Evolutionary conservation across 2,113 vertebrate species (phyloP), one percentile per base, ranked within the genome.

Genomic region (Ploceus nigricollis): DNA sequence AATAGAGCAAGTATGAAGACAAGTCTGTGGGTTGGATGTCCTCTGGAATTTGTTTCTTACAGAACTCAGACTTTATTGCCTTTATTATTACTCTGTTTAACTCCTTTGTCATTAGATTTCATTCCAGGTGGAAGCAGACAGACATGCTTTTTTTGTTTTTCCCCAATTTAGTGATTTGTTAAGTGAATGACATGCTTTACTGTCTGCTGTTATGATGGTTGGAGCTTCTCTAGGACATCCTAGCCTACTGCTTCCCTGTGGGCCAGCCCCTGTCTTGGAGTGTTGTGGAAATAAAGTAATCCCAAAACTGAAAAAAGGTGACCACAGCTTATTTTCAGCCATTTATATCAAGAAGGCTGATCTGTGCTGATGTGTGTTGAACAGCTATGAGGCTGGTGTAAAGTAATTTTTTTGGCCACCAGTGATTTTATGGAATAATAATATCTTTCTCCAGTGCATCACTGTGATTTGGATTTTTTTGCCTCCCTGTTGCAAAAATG

Each of bases 81-180:
- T 93, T 92, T 95, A 63, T 90, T 94, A 90, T 94, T 86, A 51
- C 54, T 82, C 33, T 51, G 15, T 85, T 86, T 91, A 85, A 71
- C 25, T 83, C 58, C 42, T 93, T 95, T 88, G 60, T 81, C 68
- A 51, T 92, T 94, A 73, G 31, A 63, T 90, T 95, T 93, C 71
- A 14, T 83, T 88, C 47, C 15, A 57, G 15, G 33, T 65, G 30
- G 78, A 85, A 31, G 19, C 23, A 87, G 66, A 44, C 7, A 45
- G 48, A 30, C 4, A 0, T 11, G 2, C 1, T 9, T 25, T 47
- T 68, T 56, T 71, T n/a, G 1, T 7, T 80, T 82, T 90, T 58
- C 4, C 7, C 6, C 39, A 71, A 5, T 88, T 88, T 82, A 65
- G 40, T 72, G 15, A 37, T 87, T 90, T 90, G 6, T 72, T 88